A percentile compares a stretch with the other conserved stretches of the same genome.
Evolutionary conservation across 1,140 invertebrate genomes (phyloP).

Genomic region (Dinothrombium tinctorium): DNA sequence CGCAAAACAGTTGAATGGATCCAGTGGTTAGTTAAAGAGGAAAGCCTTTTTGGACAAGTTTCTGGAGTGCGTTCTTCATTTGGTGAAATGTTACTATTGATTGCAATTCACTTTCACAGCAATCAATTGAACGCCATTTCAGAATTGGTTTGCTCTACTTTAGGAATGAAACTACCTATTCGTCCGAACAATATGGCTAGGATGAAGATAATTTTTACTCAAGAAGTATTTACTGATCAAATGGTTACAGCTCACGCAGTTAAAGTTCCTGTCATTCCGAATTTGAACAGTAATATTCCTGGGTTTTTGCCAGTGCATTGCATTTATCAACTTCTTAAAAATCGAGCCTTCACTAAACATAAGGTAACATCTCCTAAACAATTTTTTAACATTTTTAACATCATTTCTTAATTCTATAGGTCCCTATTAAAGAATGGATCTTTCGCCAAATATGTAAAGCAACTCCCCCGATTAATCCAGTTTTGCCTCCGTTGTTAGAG

Average conservation of each 20-base stretch:
- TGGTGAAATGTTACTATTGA: constrained; percentile 82
- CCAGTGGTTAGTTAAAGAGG: constrained; percentile 69
- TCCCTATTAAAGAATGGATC: constrained; percentile 82
- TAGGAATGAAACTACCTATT: constrained; percentile 84
- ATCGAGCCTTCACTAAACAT: constrained; percentile 81
- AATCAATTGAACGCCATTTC: constrained; percentile 74
- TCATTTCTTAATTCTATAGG: constrained; percentile 13
- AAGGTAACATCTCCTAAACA: constrained; percentile 28
- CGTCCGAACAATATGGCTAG: constrained; percentile 65
- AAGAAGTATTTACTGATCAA: constrained; percentile 93
- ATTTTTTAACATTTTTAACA: neutral
- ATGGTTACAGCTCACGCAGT: constrained; percentile 86
- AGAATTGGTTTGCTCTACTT: constrained; percentile 70
- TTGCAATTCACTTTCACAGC: constrained; percentile 90
- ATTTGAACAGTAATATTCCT: constrained; percentile 59
- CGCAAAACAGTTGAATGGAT: constrained; percentile 79
- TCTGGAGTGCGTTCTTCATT: constrained; percentile 27
- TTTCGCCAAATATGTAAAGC: constrained; percentile 71
- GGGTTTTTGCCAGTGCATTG: constrained; percentile 92
- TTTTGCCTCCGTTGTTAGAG: constrained; percentile 74
- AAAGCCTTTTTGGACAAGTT: constrained; percentile 38
- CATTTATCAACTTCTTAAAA: constrained; percentile 84
- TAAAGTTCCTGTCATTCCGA: constrained; percentile 73
- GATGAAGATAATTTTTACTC: constrained; percentile 84
- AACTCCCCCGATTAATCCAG: constrained; percentile 63